phyloP scores from a whole-genome alignment of 2,113 vertebrate species.

The Calypte anna region DNA sequence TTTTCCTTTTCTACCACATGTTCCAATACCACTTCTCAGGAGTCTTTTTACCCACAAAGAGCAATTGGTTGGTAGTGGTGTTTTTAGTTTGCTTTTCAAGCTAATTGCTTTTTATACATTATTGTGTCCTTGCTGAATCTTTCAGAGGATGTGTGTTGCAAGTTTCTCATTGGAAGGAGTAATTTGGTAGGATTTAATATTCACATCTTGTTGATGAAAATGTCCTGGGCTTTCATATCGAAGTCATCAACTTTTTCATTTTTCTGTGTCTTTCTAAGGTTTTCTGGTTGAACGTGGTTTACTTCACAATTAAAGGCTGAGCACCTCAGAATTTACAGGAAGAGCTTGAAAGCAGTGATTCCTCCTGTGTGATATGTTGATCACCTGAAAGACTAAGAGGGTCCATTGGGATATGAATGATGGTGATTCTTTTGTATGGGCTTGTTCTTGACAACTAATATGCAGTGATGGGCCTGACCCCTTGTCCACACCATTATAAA shows the following conservation, averaged over 20 bases:
- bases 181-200: background rate
- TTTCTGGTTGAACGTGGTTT: background rate
- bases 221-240: background rate
- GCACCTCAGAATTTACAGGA: background rate
- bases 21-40: background rate
- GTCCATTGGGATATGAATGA: background rate
- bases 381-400: background rate
- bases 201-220: background rate
- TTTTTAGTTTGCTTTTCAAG: background rate
- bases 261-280: background rate
- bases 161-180: background rate
- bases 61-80: background rate
- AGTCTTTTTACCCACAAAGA: fast-evolving
- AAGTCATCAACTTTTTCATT: background rate
- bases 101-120: background rate
- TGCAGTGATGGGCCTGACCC: background rate
- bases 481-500: background rate
- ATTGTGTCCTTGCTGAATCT: background rate
- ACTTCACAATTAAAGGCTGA: background rate
- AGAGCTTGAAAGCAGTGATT: background rate
- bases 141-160: background rate
- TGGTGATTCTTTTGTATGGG: background rate
- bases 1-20: background rate
- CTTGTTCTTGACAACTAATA: background rate
- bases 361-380: background rate